A percentile compares a stretch with the other conserved stretches of the same genome.
Evolutionary conservation across 2,113 vertebrate genomes (phyloP).

Genomic region (Brachirus orientalis): DNA sequence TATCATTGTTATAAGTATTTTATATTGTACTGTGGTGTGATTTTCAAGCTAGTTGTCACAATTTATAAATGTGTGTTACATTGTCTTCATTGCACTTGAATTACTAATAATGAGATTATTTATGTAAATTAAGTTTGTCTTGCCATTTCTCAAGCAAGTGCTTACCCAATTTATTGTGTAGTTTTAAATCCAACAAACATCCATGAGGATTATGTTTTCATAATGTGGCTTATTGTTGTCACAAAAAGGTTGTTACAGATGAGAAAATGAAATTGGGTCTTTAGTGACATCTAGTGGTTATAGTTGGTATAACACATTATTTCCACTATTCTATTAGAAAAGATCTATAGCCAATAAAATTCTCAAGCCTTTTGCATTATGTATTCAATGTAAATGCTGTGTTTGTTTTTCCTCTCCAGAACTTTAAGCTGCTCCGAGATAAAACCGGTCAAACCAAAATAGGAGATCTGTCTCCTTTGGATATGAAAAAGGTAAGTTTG

Average conservation of each 20-base stretch:
- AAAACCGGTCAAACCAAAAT: constrained; percentile 94
- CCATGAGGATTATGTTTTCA: too few species aligned
- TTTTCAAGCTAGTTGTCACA: too few species aligned
- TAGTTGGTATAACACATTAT: not conserved
- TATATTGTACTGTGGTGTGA: too few species aligned
- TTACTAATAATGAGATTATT: too few species aligned
- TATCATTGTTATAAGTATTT: too few species aligned
- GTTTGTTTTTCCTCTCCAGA: constrained; percentile 74
- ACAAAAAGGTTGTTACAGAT: not conserved
- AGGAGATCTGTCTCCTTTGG: constrained; percentile 90
- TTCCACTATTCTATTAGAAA: not conserved
- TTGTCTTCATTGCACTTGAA: too few species aligned
- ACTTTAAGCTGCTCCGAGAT: constrained; percentile 89
- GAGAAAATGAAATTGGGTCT: not conserved
- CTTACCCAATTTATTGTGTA: not conserved
- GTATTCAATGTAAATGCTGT: too few species aligned
- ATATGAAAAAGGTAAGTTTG: constrained; percentile 89
- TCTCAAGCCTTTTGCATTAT: not conserved
- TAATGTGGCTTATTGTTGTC: too few species aligned
- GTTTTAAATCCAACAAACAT: not conserved
- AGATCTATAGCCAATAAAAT: too few species aligned
- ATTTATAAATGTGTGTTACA: too few species aligned
- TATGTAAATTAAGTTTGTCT: not conserved
- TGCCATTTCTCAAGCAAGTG: not conserved
- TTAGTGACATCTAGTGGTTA: constrained; percentile 39